Percentiles rank a stretch among this genome's conserved stretches.
phyloP scores from a whole-genome alignment of 2,797 vertebrate species.

The Somateria mollissima region DNA sequence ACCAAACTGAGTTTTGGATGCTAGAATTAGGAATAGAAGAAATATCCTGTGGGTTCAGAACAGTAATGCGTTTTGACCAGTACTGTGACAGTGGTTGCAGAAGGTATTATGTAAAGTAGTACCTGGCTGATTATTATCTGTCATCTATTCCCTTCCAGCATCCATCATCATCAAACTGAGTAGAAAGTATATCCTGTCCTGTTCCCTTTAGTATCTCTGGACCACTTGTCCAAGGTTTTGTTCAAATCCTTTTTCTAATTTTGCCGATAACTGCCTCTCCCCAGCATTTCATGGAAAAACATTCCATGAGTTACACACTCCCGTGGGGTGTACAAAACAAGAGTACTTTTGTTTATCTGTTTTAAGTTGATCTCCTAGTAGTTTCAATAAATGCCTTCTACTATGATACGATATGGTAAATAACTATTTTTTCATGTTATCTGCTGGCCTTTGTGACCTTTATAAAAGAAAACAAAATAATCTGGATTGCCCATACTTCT shows the following conservation, averaged over 20 bases:
- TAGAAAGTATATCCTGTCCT: background rate
- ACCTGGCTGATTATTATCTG: background rate
- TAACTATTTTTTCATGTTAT: background rate
- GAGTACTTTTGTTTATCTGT: background rate
- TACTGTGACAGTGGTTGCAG: background rate
- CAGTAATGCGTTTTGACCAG: background rate
- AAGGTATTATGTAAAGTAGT: background rate
- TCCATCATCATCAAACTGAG: fast-evolving
- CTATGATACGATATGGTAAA: background rate
- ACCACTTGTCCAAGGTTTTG: background rate
- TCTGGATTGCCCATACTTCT: background rate
- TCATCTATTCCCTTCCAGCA: background rate
- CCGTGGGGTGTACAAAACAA: background rate
- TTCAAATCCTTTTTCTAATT: background rate
- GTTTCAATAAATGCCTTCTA: background rate
- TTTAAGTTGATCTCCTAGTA: background rate
- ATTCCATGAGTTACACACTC: background rate
- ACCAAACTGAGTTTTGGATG: background rate
- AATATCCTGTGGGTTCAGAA: background rate
- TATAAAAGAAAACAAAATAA: background rate
- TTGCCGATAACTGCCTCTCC: background rate
- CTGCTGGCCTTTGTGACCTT: background rate
- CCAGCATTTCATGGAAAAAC: background rate
- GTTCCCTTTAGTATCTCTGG: background rate
- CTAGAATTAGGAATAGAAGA: background rate